Base-by-base conservation (phyloP, 2,888 invertebrate species). In the Trissonchulus sp. region DNA sequence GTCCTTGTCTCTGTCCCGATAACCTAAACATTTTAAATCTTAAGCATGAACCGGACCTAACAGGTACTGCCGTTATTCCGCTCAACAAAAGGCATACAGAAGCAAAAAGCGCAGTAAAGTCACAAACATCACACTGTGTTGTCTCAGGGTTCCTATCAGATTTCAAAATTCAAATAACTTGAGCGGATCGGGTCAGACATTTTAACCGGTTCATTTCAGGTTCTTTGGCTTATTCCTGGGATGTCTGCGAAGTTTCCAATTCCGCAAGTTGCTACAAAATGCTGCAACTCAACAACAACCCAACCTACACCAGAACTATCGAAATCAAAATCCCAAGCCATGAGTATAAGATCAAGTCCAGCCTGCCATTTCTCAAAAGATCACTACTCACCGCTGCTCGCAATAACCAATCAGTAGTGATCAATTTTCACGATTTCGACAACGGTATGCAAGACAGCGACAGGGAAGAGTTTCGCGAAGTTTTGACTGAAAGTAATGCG, bases 201-300 rank as follows among this genome's bases (percentile, higher is more conserved):
- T n/a, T n/a, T n/a, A n/a, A n/a, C n/a, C n/a, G n/a, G n/a, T 3
- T 72, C n/a, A 8, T 33, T 31, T 30, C 18, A 2, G 74, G 74
- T 30, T 68, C 68, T 36, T 33, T 74, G 37, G 69, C 69, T 2
- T 77, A 77, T 60, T 76, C 76, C 1, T 77, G 76, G 76, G 60
- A 76, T 60, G 65, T 74, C 18, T 76, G 76, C 34, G 36, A 37
- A 2, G 71, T 23, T 34, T 28, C 8, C 33, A n/a, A 8, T 8
- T 15, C 78, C n/a, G 77, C 77, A 34, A 77, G 74, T 28, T 83
- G 83, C 73, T 80, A 80, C 33, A 81, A 80, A 63, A 78, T 82
- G 15, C 79, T 83, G 23, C 83, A 83, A 76, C 78, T 83, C 63
- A 81, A 83, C 77, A 83, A 83, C 76, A 80, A 82, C 33, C 79